Evolutionary conservation across 2,797 vertebrate genomes (phyloP).

Genomic region (Rhinichthys osculus): DNA sequence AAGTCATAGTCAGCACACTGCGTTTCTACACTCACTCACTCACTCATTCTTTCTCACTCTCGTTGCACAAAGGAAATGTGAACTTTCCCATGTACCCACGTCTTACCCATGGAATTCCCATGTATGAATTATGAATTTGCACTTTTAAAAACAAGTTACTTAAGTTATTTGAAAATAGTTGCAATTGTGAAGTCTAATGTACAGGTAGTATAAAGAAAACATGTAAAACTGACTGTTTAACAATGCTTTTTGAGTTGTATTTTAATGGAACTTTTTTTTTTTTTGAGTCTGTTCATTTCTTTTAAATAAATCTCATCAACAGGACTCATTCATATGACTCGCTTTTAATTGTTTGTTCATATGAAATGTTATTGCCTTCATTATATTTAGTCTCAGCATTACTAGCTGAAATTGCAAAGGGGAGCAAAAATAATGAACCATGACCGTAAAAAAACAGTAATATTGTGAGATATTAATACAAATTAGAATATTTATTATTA

Average conservation of each 20-base stretch:
- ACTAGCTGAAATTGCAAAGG: background rate
- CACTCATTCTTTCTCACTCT: constrained; percentile 10
- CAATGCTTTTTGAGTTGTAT: constrained; percentile 74
- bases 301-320: constrained; percentile 78
- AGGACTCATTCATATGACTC: constrained; percentile 51
- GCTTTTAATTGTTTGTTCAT: background rate
- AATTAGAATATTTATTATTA: background rate
- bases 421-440: background rate
- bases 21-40: constrained; percentile 56
- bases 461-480: background rate
- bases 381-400: background rate
- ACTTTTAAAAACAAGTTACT: constrained; percentile 85
- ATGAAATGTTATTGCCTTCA: background rate
- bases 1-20: constrained; percentile 88
- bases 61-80: constrained; percentile 79
- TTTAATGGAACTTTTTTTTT: constrained; percentile 78
- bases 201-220: constrained; percentile 83
- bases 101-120: constrained; percentile 73
- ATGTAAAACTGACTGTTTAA: constrained; percentile 81
- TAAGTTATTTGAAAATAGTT: constrained; percentile 84
- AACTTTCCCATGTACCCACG: constrained; percentile 73
- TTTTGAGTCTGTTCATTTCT: constrained; percentile 71
- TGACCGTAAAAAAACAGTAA: background rate
- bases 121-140: constrained; percentile 78
- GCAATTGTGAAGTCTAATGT: constrained; percentile 78